Evolutionary conservation across 2,888 invertebrate species (phyloP), one percentile per base, ranked within the genome.

Genomic region (Zaprionus lineosus): DNA sequence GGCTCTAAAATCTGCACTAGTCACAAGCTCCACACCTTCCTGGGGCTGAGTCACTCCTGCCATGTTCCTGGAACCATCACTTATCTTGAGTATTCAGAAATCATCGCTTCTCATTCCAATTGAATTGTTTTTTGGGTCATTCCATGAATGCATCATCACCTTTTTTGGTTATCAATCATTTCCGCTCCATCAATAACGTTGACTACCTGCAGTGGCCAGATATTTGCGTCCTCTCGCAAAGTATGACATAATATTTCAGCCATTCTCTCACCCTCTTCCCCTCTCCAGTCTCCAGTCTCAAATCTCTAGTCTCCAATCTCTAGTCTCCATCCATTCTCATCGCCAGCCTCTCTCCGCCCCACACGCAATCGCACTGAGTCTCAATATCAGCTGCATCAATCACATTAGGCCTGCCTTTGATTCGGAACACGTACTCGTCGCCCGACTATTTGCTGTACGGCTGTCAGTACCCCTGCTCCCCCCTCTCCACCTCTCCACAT

Each of bases 321-420:
- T n/a, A n/a, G n/a, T n/a, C n/a, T n/a, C n/a, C n/a, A n/a, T n/a
- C n/a, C n/a, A n/a, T n/a, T n/a, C n/a, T n/a, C n/a, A n/a, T n/a
- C n/a, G n/a, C n/a, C n/a, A 24, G 19, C n/a, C 21, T 6, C 21
- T 34, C 19, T 7, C 21, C 5, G n/a, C n/a, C n/a, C n/a, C n/a
- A 26, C 33, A 34, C 31, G 14, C 12, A 3, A 8, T 12, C 7
- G 21, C 12, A 24, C 41, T 12, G 21, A 8, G 24, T 14, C 39
- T 46, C 34, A 62, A 65, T 68, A 76, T 68, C 77, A 61, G 58
- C 57, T 64, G 61, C 74, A 70, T 55, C 68, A 60, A 76, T 74
- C 74, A 72, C 64, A 53, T 64, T 59, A 56, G 44, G 62, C 52
- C 48, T 60, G 66, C 52, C 81, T 74, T 68, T 71, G 77, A 70